A percentile compares a stretch with the other conserved stretches of the same genome.
Conservation (phyloP, 2,888 invertebrate genomes). For the Lithophane socia region DNA sequence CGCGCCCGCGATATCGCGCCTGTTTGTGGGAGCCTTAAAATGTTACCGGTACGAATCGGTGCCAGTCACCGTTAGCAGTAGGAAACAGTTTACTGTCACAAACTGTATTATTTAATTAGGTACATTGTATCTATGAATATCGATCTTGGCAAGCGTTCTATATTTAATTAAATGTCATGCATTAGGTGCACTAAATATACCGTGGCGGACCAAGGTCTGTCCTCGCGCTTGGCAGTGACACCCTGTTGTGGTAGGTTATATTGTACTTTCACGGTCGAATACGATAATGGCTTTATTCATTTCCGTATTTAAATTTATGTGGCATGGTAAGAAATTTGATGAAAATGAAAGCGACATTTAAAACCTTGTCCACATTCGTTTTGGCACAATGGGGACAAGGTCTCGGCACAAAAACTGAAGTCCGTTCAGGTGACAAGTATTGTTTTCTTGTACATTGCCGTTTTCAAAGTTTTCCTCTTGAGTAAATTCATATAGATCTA, state of each 20-base stretch:
- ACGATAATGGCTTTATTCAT: conserved; percentile 31
- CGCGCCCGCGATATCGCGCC: too few species aligned
- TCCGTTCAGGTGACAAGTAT: not conserved
- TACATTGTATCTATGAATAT: conserved; percentile 30
- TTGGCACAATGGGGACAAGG: not conserved
- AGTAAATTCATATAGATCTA: not conserved
- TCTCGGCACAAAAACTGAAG: not conserved
- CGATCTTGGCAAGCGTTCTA: conserved; percentile 46
- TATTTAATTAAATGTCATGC: conserved; percentile 67
- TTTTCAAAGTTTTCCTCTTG: not conserved
- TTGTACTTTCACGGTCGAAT: conserved; percentile 51
- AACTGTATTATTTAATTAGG: conserved; percentile 30
- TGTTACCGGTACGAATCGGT: not conserved
- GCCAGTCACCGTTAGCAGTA: conserved; percentile 4
- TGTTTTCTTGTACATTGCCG: not conserved
- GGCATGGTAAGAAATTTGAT: conserved; percentile 5
- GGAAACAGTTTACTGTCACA: conserved; percentile 11
- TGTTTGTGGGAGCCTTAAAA: not conserved
- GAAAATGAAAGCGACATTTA: conserved; percentile 6
- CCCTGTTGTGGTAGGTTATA: conserved; percentile 36
- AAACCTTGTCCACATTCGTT: not conserved
- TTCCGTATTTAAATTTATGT: conserved; percentile 45
- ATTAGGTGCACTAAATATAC: conserved; percentile 71
- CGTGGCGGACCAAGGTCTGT: conserved; percentile 51
- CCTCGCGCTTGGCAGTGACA: conserved; percentile 68